Percentiles rank a stretch among this genome's conserved stretches.
These are phyloP conservation scores for Rhingia campestris DNA, from an alignment of 2,888 invertebrate genomes.

Conservation along the genomic window DNA sequence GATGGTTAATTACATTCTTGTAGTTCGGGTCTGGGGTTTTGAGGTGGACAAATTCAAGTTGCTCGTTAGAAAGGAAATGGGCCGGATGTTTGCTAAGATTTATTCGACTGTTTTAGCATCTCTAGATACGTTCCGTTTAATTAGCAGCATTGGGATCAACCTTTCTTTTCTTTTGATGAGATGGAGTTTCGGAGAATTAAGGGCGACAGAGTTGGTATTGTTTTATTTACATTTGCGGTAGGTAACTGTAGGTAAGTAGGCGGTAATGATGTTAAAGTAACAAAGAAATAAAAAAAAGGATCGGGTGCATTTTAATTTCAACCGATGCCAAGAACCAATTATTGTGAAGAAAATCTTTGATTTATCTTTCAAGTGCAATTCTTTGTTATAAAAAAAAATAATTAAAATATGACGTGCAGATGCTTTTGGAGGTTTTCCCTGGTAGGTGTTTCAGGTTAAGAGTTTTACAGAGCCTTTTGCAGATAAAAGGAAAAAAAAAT, in stretches of 20 bases:
- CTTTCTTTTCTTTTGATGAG: not conserved
- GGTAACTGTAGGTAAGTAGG: too few species aligned
- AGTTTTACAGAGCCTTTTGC: too few species aligned
- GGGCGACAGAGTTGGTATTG: not conserved
- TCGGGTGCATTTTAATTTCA: too few species aligned
- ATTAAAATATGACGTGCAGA: too few species aligned
- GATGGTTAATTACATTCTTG: slow-evolving; percentile 31
- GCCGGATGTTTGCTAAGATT: slow-evolving; percentile 1
- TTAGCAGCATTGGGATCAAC: not conserved
- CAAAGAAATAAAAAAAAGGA: not conserved
- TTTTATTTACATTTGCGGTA: not conserved
- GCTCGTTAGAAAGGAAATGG: slow-evolving; percentile 25
- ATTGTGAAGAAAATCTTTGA: too few species aligned
- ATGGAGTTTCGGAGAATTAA: not conserved
- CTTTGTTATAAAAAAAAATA: too few species aligned
- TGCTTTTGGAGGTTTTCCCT: too few species aligned
- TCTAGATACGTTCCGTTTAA: slow-evolving; percentile 3
- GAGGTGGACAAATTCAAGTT: slow-evolving; percentile 11
- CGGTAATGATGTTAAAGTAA: not conserved
- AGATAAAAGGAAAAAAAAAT: too few species aligned
- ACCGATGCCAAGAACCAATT: too few species aligned
- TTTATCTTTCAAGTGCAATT: too few species aligned
- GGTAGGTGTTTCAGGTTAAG: too few species aligned
- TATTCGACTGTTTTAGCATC: not conserved
- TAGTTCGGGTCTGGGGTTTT: slow-evolving; percentile 9